Base-by-base conservation (phyloP, 2,113 vertebrate species). In the Siniperca knerii region DNA sequence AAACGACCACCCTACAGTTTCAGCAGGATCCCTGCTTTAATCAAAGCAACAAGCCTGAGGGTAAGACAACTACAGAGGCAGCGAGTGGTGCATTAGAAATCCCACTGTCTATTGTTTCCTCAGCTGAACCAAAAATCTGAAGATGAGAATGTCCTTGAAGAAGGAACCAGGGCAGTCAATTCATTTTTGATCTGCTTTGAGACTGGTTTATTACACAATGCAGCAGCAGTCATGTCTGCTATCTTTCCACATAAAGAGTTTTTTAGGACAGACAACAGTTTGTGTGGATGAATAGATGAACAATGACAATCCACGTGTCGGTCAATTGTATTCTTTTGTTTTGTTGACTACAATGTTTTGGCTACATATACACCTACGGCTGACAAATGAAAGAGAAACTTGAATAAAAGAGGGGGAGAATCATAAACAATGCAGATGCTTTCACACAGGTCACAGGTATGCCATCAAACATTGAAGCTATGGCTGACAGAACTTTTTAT, bases 31-130 rank as follows among this genome's bases (percentile, higher is more conserved):
- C 20, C 60, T 11, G 55, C 67, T 85, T 81, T 64, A 87, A 84
- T 90, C 75, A 78, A 86, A 80, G 58, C 76, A 71, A 83, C 65
- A 55, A 55, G 81, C 87, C 83, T 0, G 72, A 75, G 60, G 87
- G 25, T 0, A 11, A 78, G 37, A 68, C 29, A 6, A 20, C 66
- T 37, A 79, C 58, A 44, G 55, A 75, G 66, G 50, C 66, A 42
- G 33, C 0, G 54, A 82, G 75, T 16, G 2, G 52, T 2, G 37
- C 79, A 7, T 42, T 1, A 11, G 37, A 65, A 83, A 65, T 60
- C 64, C 35, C 76, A 11, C 66, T 44, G 52, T 33, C 62, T 64
- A 37, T 61, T 78, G 87, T 82, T 82, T 83, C 84, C 79, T 85
- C 79, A 25, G 57, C 72, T 64, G 46, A 84, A 64, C 16, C 70